A percentile compares a stretch with the other conserved stretches of the same genome.
Conservation (phyloP, 2,797 vertebrate genomes). For the Spheniscus humboldti region DNA sequence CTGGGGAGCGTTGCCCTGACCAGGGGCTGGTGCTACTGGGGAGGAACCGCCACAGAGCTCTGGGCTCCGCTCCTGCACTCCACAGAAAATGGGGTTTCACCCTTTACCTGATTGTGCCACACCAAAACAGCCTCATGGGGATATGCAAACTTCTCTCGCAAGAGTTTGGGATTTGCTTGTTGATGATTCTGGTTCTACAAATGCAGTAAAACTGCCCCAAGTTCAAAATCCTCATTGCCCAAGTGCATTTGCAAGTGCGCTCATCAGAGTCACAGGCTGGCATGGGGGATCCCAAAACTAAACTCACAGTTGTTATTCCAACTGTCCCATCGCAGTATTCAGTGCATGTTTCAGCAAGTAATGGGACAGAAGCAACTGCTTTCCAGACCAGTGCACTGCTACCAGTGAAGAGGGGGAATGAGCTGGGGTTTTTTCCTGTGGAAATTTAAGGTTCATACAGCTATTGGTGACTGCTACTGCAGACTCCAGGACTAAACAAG, state of each 20-base stretch:
- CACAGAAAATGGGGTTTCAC: background rate
- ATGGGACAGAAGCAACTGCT: background rate
- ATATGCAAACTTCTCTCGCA: rapidly evolving
- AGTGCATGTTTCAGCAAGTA: background rate
- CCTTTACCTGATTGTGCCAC: background rate
- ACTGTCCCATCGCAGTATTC: background rate
- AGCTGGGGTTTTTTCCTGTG: background rate
- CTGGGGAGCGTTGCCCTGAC: background rate
- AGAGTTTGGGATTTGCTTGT: background rate
- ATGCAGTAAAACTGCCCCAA: background rate
- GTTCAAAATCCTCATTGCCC: rapidly evolving
- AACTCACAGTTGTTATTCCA: background rate
- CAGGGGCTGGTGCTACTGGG: background rate
- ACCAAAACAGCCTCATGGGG: background rate
- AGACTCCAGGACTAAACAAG: background rate
- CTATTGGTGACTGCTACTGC: background rate
- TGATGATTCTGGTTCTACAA: background rate
- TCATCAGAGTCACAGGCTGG: background rate
- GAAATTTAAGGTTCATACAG: background rate
- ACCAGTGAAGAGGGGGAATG: background rate
- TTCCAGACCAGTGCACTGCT: background rate
- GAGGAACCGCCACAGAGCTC: background rate
- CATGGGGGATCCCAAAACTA: rapidly evolving
- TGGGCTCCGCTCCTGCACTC: background rate
- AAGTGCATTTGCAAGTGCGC: rapidly evolving